Conservation (phyloP, 2,797 vertebrate species). For the Paedocypris micromegethes region DNA sequence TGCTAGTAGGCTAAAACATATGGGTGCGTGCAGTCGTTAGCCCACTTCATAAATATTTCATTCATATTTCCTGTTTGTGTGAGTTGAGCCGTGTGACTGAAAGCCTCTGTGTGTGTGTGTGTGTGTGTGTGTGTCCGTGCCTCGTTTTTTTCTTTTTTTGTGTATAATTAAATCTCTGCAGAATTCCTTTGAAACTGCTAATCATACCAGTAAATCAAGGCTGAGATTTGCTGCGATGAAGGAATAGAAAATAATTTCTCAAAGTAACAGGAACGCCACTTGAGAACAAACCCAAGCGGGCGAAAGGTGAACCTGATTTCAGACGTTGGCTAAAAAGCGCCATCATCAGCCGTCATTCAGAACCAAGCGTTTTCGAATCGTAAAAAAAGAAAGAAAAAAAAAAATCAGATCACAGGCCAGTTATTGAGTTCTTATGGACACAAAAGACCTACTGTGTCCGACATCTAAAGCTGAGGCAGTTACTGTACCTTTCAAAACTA, state of each 20-base stretch:
- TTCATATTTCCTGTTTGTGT: slow-evolving; percentile 66
- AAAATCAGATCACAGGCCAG: slow-evolving; percentile 76
- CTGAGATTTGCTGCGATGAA: slow-evolving; percentile 66
- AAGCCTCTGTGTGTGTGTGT: slow-evolving; percentile 45
- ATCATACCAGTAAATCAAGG: slow-evolving; percentile 66
- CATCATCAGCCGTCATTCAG: slow-evolving; percentile 51
- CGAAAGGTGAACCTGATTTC: slow-evolving; percentile 37
- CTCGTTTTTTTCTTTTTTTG: slow-evolving; percentile 26
- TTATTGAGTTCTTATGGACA: slow-evolving; percentile 80
- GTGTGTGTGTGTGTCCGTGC: slow-evolving; percentile 29
- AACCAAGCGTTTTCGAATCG: slow-evolving; percentile 15
- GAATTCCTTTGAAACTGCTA: slow-evolving; percentile 69
- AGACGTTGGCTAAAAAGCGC: slow-evolving; percentile 20
- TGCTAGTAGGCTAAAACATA: slow-evolving; percentile 71
- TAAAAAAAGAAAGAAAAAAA: slow-evolving; percentile 13
- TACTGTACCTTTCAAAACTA: slow-evolving; percentile 97
- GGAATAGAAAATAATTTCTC: slow-evolving; percentile 59
- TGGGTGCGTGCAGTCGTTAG: slow-evolving; percentile 68
- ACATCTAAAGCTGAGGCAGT: slow-evolving; percentile 75
- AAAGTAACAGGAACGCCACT: slow-evolving; percentile 32
- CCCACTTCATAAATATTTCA: slow-evolving; percentile 77
- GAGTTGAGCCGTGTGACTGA: slow-evolving; percentile 40
- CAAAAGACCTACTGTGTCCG: slow-evolving; percentile 87
- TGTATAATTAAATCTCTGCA: slow-evolving; percentile 63
- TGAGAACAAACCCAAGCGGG: slow-evolving; percentile 24